phyloP scores from a whole-genome alignment of 1,140 invertebrate species.

The Psix sp. region DNA sequence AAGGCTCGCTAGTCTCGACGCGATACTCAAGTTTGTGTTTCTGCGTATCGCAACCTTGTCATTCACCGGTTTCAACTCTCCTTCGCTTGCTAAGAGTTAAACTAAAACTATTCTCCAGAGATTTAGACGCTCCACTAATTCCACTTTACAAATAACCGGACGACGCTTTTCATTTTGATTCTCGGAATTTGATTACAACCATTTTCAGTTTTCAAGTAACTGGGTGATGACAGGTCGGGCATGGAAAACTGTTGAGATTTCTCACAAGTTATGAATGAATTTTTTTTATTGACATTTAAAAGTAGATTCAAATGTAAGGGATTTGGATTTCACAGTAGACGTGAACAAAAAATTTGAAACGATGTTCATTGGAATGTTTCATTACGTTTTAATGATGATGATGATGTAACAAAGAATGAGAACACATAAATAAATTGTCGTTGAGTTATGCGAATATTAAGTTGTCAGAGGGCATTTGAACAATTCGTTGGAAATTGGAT shows the following conservation, averaged over 20 bases:
- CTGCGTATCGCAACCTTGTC: conserved; percentile 29
- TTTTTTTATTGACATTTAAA: no score
- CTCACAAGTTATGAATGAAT: no score
- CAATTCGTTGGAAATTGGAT: conserved; percentile 18
- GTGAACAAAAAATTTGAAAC: no score
- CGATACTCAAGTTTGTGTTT: conserved; percentile 31
- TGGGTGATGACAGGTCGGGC: conserved; percentile 2
- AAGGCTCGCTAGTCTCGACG: conserved; percentile 28
- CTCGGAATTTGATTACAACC: conserved; percentile 4
- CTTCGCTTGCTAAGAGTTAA: conserved; percentile 1
- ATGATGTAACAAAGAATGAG: no score
- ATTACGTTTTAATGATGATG: no score
- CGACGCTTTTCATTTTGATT: conserved; percentile 10
- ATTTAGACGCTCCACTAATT: conserved; percentile 17
- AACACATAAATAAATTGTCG: conserved; percentile 27
- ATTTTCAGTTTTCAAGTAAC: conserved; percentile 7
- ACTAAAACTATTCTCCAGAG: conserved; percentile 4
- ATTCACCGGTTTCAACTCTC: conserved; percentile 10
- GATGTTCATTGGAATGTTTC: no score
- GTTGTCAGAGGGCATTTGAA: conserved; percentile 31
- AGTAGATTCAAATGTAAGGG: no score
- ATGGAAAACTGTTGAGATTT: not conserved
- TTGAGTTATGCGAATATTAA: conserved; percentile 30
- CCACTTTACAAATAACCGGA: not conserved
- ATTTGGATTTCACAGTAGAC: no score